Conservation (phyloP, 2,113 vertebrate species). For the Monopterus albus region DNA sequence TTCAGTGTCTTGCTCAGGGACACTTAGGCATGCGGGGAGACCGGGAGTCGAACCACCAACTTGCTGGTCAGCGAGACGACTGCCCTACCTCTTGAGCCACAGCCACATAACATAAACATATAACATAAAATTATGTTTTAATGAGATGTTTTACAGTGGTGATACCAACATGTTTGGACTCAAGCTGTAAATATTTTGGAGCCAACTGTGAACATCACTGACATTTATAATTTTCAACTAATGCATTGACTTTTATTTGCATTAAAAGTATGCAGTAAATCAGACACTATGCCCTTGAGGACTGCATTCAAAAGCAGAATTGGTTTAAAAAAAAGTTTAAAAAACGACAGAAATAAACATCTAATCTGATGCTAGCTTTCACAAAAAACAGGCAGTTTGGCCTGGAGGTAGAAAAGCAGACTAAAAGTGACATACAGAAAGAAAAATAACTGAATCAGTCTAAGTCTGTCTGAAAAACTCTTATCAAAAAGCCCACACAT, state of each 20-base stretch:
- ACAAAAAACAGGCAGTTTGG: neutral
- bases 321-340: neutral
- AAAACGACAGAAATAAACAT: neutral
- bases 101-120: too few species aligned
- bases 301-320: neutral
- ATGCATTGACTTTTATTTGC: neutral
- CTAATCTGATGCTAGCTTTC: neutral
- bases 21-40: too few species aligned
- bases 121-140: too few species aligned
- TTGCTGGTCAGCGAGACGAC: too few species aligned
- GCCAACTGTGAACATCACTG: neutral
- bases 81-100: too few species aligned
- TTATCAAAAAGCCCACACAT: conserved; percentile 45
- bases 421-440: neutral
- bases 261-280: neutral
- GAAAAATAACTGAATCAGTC: neutral
- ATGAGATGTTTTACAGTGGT: too few species aligned
- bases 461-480: neutral
- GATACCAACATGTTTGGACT: neutral
- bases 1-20: too few species aligned
- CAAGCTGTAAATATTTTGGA: conserved; percentile 2
- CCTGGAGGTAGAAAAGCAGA: neutral
- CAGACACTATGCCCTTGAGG: neutral
- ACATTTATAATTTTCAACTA: neutral
- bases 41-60: too few species aligned